phyloP scores from a whole-genome alignment of 2,113 vertebrate genomes.

The Meleagris gallopavo region DNA sequence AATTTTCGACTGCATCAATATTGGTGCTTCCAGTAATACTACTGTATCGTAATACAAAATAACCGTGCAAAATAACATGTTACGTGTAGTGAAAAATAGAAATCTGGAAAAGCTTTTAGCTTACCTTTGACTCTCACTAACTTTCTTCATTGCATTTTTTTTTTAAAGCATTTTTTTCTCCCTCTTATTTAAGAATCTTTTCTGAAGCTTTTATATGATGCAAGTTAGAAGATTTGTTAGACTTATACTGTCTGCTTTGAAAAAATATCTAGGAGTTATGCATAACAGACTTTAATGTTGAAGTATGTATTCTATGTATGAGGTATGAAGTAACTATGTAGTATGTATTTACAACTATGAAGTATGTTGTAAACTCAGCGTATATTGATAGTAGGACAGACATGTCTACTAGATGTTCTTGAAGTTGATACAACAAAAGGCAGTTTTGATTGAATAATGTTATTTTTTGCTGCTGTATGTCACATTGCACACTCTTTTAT shows the following conservation, averaged over 20 bases:
- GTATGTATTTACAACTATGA: no score
- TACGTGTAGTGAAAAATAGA: background rate
- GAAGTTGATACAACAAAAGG: background rate
- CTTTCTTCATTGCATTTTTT: background rate
- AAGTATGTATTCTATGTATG: background rate
- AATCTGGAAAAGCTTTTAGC: background rate
- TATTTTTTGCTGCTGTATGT: background rate
- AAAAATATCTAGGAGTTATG: background rate
- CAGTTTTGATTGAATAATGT: background rate
- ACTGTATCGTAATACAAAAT: background rate
- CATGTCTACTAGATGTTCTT: background rate
- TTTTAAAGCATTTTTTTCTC: background rate
- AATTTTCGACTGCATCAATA: background rate
- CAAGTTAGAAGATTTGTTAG: background rate
- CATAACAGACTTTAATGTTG: background rate
- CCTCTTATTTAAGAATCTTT: background rate
- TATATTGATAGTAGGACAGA: background rate
- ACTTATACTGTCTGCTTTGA: background rate
- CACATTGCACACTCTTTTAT: background rate
- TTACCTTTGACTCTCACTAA: background rate
- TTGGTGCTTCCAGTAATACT: background rate
- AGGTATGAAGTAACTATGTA: no score
- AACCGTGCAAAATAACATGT: background rate
- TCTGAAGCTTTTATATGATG: background rate
- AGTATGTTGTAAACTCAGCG: background rate